phyloP scores from a whole-genome alignment of 1,140 invertebrate genomes.

The Theocolax elegans region DNA sequence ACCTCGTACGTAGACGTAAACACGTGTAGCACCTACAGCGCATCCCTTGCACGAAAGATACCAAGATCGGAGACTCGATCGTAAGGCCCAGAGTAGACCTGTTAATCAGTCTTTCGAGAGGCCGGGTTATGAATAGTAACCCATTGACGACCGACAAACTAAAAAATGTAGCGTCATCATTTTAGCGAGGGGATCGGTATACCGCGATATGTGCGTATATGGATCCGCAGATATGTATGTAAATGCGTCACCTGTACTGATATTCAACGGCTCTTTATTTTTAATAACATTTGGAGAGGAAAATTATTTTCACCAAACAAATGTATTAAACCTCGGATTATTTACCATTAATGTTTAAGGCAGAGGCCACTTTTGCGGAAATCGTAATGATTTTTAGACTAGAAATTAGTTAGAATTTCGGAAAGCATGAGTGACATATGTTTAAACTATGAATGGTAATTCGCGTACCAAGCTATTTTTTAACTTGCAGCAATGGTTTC shows the following conservation, averaged over 20 bases:
- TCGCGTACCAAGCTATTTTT: too few relatives aligned
- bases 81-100: slow-evolving; percentile 34
- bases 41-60: neutral
- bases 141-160: slow-evolving; percentile 38
- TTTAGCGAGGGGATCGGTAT: neutral
- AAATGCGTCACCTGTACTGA: neutral
- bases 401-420: too few relatives aligned
- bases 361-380: too few relatives aligned
- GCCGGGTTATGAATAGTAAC: slow-evolving; percentile 41
- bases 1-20: neutral
- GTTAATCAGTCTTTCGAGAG: slow-evolving; percentile 44
- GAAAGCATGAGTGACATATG: too few relatives aligned
- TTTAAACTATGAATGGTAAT: too few relatives aligned
- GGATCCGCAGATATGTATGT: neutral
- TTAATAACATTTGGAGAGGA: too few relatives aligned
- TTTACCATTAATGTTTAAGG: too few relatives aligned
- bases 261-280: neutral
- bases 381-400: too few relatives aligned
- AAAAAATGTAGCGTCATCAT: slow-evolving; percentile 50
- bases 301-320: too few relatives aligned
- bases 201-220: neutral
- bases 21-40: neutral
- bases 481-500: too few relatives aligned
- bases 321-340: too few relatives aligned
- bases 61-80: slow-evolving; percentile 39